phyloP scores from a whole-genome alignment of 2,888 invertebrate species.

The Rutpela maculata region DNA sequence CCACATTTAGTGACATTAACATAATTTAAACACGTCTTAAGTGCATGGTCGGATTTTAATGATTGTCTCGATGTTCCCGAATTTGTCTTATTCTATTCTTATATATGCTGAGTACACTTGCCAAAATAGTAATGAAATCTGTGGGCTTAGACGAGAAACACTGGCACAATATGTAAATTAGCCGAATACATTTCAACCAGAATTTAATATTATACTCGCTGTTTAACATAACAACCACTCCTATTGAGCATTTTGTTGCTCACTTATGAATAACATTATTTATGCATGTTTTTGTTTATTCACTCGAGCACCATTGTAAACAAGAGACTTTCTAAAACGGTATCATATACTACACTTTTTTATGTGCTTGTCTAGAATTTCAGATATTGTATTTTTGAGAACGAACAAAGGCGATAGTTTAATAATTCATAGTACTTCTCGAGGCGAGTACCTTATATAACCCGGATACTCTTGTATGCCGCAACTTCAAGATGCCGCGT shows the following conservation, averaged over 20 bases:
- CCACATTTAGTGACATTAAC: background rate
- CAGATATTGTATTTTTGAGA: background rate
- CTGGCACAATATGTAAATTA: slow-evolving; percentile 62
- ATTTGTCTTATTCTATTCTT: slow-evolving; percentile 11
- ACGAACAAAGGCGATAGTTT: slow-evolving; percentile 3
- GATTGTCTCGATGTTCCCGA: background rate
- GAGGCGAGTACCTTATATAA: slow-evolving; percentile 4
- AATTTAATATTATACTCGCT: slow-evolving; percentile 59
- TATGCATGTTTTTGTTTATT: slow-evolving; percentile 53
- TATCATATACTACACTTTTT: slow-evolving; percentile 37
- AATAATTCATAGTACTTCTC: background rate
- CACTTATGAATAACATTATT: slow-evolving; percentile 61
- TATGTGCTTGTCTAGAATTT: slow-evolving; percentile 7
- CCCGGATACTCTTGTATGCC: background rate
- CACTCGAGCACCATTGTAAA: slow-evolving; percentile 45
- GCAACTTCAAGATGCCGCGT: background rate
- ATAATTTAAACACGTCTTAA: slow-evolving; percentile 19
- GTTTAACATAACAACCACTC: slow-evolving; percentile 59
- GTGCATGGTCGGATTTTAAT: slow-evolving; percentile 15
- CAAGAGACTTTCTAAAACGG: slow-evolving; percentile 47
- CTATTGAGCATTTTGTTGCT: slow-evolving; percentile 57
- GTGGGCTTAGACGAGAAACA: slow-evolving; percentile 58
- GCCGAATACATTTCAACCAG: slow-evolving; percentile 58
- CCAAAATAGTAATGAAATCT: slow-evolving; percentile 63
- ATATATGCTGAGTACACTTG: slow-evolving; percentile 38